A percentile compares a stretch with the other conserved stretches of the same genome.
Evolutionary conservation across 1,140 invertebrate species (phyloP).

Genomic region (Tachypleus tridentatus): DNA sequence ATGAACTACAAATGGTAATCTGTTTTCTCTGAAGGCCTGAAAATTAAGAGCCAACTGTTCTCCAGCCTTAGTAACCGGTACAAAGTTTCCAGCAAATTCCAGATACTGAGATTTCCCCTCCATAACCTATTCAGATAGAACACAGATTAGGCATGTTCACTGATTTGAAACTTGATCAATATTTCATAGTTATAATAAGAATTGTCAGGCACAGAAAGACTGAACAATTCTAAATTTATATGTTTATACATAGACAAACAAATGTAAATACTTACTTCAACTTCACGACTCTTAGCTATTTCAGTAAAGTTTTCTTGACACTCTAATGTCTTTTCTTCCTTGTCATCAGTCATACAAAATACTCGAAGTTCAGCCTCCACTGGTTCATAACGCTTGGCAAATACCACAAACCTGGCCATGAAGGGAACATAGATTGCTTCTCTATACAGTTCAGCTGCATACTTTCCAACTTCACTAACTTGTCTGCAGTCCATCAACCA

Average conservation of each 20-base stretch:
- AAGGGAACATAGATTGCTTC: constrained; percentile 98
- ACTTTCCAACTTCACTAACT: constrained; percentile 89
- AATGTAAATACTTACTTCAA: constrained; percentile 38
- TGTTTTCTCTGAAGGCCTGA: constrained; percentile 92
- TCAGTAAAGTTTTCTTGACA: constrained; percentile 94
- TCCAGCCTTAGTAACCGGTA: constrained; percentile 94
- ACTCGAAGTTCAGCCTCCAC: constrained; percentile 89
- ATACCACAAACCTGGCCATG: constrained; percentile 97
- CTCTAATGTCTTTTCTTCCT: constrained; percentile 96
- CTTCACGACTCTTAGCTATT: constrained; percentile 94
- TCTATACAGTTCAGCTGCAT: constrained; percentile 96
- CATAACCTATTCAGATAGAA: constrained; percentile 52
- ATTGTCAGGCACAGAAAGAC: neutral
- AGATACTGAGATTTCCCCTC: constrained; percentile 90
- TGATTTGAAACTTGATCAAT: constrained; percentile 32
- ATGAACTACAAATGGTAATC: constrained; percentile 87
- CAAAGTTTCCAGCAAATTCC: constrained; percentile 94
- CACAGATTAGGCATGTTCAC: constrained; percentile 53
- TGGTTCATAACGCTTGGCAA: constrained; percentile 85
- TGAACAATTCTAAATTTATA: neutral
- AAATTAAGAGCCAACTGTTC: constrained; percentile 94
- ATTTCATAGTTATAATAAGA: neutral
- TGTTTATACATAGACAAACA: neutral
- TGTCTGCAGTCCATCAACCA: constrained; percentile 99
- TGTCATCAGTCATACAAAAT: constrained; percentile 99